Base-by-base conservation (phyloP, 2,797 vertebrate species). In the Philypnodon macrostomus region DNA sequence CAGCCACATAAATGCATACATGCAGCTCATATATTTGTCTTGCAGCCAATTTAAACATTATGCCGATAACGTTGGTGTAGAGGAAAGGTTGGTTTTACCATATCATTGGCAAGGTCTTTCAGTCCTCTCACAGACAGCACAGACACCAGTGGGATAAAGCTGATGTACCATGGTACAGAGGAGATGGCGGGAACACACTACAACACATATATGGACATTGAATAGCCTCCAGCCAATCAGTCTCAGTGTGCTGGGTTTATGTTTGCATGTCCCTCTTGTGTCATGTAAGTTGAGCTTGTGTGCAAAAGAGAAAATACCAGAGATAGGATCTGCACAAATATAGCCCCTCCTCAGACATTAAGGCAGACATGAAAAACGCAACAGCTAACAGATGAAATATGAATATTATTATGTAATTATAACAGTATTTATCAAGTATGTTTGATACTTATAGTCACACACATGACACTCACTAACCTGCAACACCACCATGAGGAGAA, bases 101-200 rank as follows among this genome's bases (percentile, higher is more conserved):
- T 78, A 67, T 98, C 95, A 0, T 90, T 90, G 3, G 75, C 47
- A 23, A 97, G 79, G 77, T 98, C 95, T 8, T 94, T 92, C 1
- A 89, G 1, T 0, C 88, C 95, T 21, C 93, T 86, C 53, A 95
- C 85, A 38, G 68, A 0, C 10, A 98, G 83, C 0, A 98, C 91
- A 8, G 84, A 65, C 33, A 88, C 0, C 32, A 98, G 76, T 0
- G 94, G 94, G 13, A 90, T 46, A 15, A 94, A 79, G 41, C 92
- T 90, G 2, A 90, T 87, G 76, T 93, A 94, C 95, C 95, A 97
- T 5, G 94, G 93, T 58, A 98, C 54, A 0, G 94, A 93, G 16
- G 95, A 88, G 69, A 97, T 94, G 51, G 69, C 83, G 0, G 95
- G 93, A 56, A 95, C 48, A 38, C 82, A 76, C 93, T 94, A 72